phyloP scores from a whole-genome alignment of 2,888 invertebrate genomes.

The Allacma fusca region DNA sequence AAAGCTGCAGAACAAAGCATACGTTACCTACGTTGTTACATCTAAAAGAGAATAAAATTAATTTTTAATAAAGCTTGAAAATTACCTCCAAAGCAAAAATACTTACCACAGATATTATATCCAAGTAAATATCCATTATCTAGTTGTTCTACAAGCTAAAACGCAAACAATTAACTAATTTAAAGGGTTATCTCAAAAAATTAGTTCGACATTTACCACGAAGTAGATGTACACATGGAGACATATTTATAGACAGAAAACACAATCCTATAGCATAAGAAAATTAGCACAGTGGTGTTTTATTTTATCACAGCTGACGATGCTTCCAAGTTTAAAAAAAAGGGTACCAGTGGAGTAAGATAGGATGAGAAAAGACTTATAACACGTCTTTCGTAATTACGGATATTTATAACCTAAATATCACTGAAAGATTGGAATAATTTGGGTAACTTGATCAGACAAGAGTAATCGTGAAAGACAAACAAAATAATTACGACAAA shows the following conservation, averaged over 20 bases:
- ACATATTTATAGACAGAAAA: background rate
- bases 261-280: background rate
- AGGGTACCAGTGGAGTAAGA: background rate
- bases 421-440: conserved; percentile 32
- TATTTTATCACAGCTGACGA: conserved; percentile 21
- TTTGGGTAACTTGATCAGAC: conserved; percentile 14
- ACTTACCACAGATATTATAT: too few species aligned
- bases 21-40: too few species aligned
- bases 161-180: too few species aligned
- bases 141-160: too few species aligned
- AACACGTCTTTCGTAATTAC: background rate
- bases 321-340: background rate
- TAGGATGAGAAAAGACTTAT: background rate
- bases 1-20: too few species aligned
- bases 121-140: too few species aligned
- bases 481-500: conserved; percentile 23
- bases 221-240: too few species aligned
- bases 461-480: background rate
- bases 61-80: too few species aligned
- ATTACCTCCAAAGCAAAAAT: too few species aligned
- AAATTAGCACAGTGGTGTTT: conserved; percentile 16
- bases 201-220: too few species aligned
- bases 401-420: background rate
- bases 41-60: too few species aligned
- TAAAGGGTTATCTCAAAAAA: too few species aligned